These are phyloP conservation scores for Danionella dracula DNA, from an alignment of 2,797 vertebrate species.

Conservation along the genomic window DNA sequence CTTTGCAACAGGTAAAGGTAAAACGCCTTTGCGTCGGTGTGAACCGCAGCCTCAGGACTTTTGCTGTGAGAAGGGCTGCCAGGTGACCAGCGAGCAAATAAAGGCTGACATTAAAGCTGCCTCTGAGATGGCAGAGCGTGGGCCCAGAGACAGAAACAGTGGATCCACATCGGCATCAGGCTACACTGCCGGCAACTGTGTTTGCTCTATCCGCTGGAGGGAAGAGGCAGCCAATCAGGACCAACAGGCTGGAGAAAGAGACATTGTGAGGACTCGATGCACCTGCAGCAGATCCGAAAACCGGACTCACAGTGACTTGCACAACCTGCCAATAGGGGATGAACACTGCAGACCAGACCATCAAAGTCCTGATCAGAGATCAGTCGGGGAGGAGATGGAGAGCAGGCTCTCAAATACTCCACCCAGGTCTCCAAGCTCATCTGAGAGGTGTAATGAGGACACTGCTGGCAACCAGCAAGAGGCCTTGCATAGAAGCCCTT, in stretches of 20 bases:
- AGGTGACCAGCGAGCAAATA: constrained; percentile 97
- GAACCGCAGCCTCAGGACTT: constrained; percentile 65
- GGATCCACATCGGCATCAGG: constrained; percentile 47
- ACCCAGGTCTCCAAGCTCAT: not conserved
- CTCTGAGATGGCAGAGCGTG: constrained; percentile 74
- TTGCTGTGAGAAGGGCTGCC: constrained; percentile 96
- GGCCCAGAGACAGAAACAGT: constrained; percentile 50
- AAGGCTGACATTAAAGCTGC: constrained; percentile 98
- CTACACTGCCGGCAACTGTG: constrained; percentile 38
- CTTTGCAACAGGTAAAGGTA: constrained; percentile 82
- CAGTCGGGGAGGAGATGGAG: constrained; percentile 8
- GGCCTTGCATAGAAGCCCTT: constrained; percentile 42
- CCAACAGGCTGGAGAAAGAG: constrained; percentile 21
- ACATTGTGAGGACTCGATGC: constrained; percentile 66
- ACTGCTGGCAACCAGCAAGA: constrained; percentile 54
- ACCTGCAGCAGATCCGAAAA: constrained; percentile 60
- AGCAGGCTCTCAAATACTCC: constrained; percentile 9
- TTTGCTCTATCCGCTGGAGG: constrained; percentile 53
- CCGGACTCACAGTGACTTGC: constrained; percentile 61
- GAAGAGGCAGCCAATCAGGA: constrained; percentile 47
- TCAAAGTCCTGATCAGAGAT: constrained; percentile 21
- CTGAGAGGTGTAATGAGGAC: constrained; percentile 48
- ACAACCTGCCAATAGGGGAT: constrained; percentile 49
- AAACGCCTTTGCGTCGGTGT: constrained; percentile 83
- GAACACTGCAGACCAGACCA: constrained; percentile 58